Conservation (phyloP, 2,888 invertebrate genomes). For the Brassicogethes aeneus region DNA sequence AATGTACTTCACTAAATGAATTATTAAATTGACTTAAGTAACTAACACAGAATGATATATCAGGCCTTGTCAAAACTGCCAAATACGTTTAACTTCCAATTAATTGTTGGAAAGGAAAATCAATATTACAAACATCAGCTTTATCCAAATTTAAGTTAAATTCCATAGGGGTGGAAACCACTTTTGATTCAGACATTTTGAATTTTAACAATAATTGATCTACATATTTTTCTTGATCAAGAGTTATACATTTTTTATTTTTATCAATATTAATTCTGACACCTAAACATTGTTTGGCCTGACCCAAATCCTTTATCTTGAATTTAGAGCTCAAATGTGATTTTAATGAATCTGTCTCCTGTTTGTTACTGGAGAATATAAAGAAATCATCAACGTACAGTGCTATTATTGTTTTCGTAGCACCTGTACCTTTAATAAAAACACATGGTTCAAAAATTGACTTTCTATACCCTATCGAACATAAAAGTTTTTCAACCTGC, state of each 20-base stretch:
- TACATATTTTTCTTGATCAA: conserved; percentile 15
- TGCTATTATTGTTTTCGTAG: conserved; percentile 14
- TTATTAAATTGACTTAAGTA: conserved; percentile 17
- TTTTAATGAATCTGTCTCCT: conserved; percentile 11
- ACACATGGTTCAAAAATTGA: conserved; percentile 17
- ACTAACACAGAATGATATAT: conserved; percentile 18
- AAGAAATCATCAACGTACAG: conserved; percentile 21
- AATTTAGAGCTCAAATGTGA: conserved; percentile 14
- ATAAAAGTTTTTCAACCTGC: conserved; percentile 5
- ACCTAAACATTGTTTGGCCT: conserved; percentile 13
- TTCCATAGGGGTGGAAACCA: conserved; percentile 10
- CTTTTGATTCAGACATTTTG: conserved; percentile 8
- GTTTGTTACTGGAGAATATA: conserved; percentile 14
- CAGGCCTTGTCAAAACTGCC: too few relatives aligned
- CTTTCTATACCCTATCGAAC: conserved; percentile 9
- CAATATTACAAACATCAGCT: not conserved
- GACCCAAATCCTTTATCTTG: too few relatives aligned
- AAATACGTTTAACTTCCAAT: conserved; percentile 17
- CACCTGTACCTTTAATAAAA: conserved; percentile 13
- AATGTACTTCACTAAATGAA: conserved; percentile 14
- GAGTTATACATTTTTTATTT: conserved; percentile 8
- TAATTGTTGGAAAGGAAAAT: conserved; percentile 14
- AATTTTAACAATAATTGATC: conserved; percentile 10
- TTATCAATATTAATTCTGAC: conserved; percentile 12
- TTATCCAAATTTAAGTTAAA: conserved; percentile 4